Base-by-base conservation (phyloP, 2,888 invertebrate genomes). In the Entomobrya proxima region DNA sequence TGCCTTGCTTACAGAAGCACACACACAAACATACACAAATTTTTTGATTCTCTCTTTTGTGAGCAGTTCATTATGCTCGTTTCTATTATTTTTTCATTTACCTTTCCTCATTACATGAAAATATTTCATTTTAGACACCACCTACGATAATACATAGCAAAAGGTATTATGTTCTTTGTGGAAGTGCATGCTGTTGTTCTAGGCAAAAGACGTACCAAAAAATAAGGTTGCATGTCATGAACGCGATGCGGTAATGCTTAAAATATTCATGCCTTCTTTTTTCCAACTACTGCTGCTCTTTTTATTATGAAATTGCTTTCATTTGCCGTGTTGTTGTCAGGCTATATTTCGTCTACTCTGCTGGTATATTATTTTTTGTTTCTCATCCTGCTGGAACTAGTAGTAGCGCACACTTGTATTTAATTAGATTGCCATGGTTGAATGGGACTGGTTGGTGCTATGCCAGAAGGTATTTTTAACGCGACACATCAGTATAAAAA, bases 261-360 rank as follows among this genome's bases (percentile, higher is more conserved):
- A 83, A 83, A 83, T 77, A 83, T 83, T 83, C 76, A 83, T 83
- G 35, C 30, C 44, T 61, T 58, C n/a, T n/a, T 67, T 80, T 47
- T 67, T 50, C 50, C 47, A 15, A 21, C 37, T 55, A 50, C 40
- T n/a, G n/a, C n/a, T n/a, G n/a, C n/a, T n/a, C n/a, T 74, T 75
- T 44, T 67, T 67, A 67, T 67, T 21, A 61, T 44, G 27, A 81
- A 81, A 81, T 81, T 81, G 74, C 74, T 64, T 81, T 74, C 64
- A 47, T 61, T 72, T 64, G 21, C 37, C 11, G 64, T 64, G 35
- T 64, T 64, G 64, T 44, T 35, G 18, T 52, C 4, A 32, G 32
- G 32, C 58, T 61, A 61, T 32, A 61, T 27, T 4, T 32, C 30
- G n/a, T n/a, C 15, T 9, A 9, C 52, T 9, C 21, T 27, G 24